These are phyloP conservation scores for Manduca sexta DNA, from an alignment of 1,140 invertebrate species.

Conservation along the genomic window DNA sequence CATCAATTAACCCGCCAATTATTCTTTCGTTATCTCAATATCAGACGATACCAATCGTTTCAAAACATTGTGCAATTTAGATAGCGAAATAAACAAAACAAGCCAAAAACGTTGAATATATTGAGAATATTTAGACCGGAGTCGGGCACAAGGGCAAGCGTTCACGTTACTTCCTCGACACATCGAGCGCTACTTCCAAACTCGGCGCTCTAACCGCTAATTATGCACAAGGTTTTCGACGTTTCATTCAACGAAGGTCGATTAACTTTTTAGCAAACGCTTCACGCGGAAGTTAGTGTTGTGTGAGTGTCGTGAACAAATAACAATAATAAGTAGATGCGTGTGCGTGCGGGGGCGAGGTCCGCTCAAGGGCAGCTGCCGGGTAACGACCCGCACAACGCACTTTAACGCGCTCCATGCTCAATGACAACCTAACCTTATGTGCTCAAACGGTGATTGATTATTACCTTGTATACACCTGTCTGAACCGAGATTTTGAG, in stretches of 20 bases:
- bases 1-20: too few species aligned
- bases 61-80: too few species aligned
- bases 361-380: conserved; percentile 60
- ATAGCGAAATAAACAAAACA: too few species aligned
- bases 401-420: conserved; percentile 17
- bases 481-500: too few species aligned
- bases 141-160: not conserved
- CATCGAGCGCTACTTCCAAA: not conserved
- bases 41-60: too few species aligned
- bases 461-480: too few species aligned
- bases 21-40: too few species aligned
- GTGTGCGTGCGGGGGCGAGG: conserved; percentile 44
- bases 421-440: too few species aligned
- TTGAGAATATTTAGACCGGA: not conserved
- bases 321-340: conserved; percentile 5
- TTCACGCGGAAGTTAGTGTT: conserved; percentile 24
- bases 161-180: not conserved
- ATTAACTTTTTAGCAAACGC: conserved; percentile 23
- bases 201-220: not conserved
- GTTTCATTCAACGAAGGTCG: conserved; percentile 24
- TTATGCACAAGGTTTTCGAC: conserved; percentile 14
- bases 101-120: too few species aligned
- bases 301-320: conserved; percentile 13
- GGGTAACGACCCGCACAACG: conserved; percentile 53
- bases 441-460: too few species aligned